Percentiles rank a stretch among this genome's conserved stretches.
Conservation (phyloP, 2,888 invertebrate genomes). For the Neuroscelio doddi region DNA sequence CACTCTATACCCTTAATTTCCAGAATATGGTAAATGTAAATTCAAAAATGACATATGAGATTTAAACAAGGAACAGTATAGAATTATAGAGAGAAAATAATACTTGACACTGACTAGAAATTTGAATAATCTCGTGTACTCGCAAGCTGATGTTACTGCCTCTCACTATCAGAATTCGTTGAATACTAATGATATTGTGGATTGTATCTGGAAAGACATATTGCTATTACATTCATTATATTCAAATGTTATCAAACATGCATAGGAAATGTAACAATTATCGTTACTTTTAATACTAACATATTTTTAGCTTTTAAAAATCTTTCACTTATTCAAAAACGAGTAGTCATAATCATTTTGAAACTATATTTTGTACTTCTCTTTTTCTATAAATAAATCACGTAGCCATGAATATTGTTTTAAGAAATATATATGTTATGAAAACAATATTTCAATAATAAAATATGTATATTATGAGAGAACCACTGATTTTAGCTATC, state of each 20-base stretch:
- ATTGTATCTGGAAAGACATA: constrained; percentile 25
- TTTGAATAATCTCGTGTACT: constrained; percentile 51
- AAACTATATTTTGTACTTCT: no score
- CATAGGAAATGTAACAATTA: constrained; percentile 18
- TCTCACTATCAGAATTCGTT: constrained; percentile 46
- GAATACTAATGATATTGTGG: constrained; percentile 49
- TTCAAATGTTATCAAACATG: constrained; percentile 12
- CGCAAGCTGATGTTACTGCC: constrained; percentile 48
- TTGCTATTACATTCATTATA: constrained; percentile 22
- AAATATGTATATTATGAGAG: no score
- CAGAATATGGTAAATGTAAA: constrained; percentile 29
- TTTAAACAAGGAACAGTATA: constrained; percentile 48
- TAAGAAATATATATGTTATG: no score
- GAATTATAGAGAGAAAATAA: constrained; percentile 52
- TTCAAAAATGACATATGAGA: constrained; percentile 53
- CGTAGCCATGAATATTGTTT: no score
- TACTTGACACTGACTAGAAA: constrained; percentile 48
- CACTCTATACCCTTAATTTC: constrained; percentile 6
- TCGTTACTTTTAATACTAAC: not conserved
- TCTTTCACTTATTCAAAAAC: no score
- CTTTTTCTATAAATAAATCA: no score
- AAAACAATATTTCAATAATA: no score
- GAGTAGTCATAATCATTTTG: no score
- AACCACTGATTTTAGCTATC: no score
- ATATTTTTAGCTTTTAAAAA: not conserved